These are phyloP conservation scores for Drosophila virilis DNA, from an alignment of 1,140 invertebrate genomes.

Conservation along the genomic window DNA sequence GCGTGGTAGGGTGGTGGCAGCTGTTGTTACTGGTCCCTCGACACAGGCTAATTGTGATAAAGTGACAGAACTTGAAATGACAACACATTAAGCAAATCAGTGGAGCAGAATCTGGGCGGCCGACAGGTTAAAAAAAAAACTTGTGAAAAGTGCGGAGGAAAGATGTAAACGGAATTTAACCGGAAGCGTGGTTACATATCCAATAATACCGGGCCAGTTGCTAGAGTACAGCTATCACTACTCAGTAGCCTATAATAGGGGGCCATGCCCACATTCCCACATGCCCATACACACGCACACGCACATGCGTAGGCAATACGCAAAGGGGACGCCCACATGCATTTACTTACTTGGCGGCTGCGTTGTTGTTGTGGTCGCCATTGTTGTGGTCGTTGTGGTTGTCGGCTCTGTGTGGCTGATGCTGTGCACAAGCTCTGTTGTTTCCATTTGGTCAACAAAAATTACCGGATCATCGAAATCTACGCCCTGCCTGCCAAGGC, in stretches of 20 bases:
- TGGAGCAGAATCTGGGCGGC: not conserved
- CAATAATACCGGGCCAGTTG: not conserved
- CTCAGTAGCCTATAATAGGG: not conserved
- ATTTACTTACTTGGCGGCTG: constrained; percentile 88
- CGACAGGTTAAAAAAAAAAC: not conserved
- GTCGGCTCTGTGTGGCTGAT: constrained; percentile 85
- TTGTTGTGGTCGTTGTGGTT: constrained; percentile 85
- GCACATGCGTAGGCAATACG: not conserved
- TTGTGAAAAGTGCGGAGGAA: constrained; percentile 14
- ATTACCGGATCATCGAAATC: constrained; percentile 83
- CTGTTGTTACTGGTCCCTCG: constrained; percentile 5
- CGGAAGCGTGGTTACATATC: constrained; percentile 25
- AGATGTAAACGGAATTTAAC: constrained; percentile 15
- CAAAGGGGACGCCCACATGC: constrained; percentile 53
- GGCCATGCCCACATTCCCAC: not conserved
- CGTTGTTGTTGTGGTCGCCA: constrained; percentile 87
- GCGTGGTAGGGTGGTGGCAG: not conserved
- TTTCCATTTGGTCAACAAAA: constrained; percentile 85
- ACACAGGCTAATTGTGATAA: constrained; percentile 47
- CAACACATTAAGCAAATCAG: constrained; percentile 26
- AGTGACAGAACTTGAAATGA: constrained; percentile 47
- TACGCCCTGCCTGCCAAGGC: constrained; percentile 83
- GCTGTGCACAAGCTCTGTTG: constrained; percentile 84
- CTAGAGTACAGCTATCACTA: constrained; percentile 5
- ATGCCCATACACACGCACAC: constrained; percentile 8